phyloP scores from a whole-genome alignment of 2,113 vertebrate species.

The Picathartes gymnocephalus region DNA sequence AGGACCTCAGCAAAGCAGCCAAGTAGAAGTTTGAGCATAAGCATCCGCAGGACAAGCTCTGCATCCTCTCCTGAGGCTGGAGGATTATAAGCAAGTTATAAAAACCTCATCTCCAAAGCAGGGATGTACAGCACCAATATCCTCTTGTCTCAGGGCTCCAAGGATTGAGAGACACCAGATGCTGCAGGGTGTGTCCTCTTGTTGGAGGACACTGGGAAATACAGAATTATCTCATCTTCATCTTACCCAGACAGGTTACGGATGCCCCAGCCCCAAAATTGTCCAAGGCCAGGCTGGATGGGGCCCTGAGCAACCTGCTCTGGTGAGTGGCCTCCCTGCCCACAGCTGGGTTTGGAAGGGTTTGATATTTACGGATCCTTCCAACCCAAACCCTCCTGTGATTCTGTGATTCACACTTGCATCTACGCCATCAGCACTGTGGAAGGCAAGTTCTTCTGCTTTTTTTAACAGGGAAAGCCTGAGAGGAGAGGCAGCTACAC shows the following conservation, averaged over 20 bases:
- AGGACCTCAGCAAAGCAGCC: neutral
- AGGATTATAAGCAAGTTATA: neutral
- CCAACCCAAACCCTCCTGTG: neutral
- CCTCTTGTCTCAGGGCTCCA: neutral
- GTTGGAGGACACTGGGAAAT: neutral
- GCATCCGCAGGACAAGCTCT: neutral
- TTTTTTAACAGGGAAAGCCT: neutral
- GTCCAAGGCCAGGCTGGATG: neutral
- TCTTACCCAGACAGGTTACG: neutral
- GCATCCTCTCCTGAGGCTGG: neutral
- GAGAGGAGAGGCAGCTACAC: neutral
- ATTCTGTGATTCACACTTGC: neutral
- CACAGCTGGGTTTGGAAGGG: neutral
- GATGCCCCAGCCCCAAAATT: neutral
- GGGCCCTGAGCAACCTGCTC: neutral
- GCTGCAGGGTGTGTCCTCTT: neutral
- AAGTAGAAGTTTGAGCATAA: neutral
- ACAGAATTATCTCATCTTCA: neutral
- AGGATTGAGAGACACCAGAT: rapidly evolving
- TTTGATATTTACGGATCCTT: neutral
- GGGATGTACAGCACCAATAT: rapidly evolving
- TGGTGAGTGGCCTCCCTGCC: neutral
- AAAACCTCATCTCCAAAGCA: neutral
- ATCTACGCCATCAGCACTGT: neutral
- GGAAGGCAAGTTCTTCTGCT: neutral